Base-by-base conservation (phyloP, 2,888 invertebrate genomes). In the Halictus quadricinctus region DNA sequence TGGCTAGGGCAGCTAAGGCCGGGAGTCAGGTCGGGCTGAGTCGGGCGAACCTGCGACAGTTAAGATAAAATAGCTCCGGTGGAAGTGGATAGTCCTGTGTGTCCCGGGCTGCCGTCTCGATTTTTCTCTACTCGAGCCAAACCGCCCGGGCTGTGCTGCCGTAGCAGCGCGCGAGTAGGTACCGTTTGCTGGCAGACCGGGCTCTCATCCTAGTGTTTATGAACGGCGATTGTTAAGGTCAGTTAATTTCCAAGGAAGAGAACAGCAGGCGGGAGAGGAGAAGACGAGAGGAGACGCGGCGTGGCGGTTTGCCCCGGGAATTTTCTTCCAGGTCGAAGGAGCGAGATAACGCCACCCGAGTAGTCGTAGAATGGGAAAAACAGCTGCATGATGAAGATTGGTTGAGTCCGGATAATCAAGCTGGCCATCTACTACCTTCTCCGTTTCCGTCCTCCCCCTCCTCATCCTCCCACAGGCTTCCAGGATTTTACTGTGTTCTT, bases 31-130 rank as follows among this genome's bases (percentile, higher is more conserved):
- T 85, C 79, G 81, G 84, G 84, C 81, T 87, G 86, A 88, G 88
- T 90, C 90, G 87, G 82, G 89, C 83, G 91, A 89, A 91, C 86
- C 90, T 86, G 83, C 83, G 85, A 87, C 90, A 90, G 88, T 89
- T 89, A 88, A 91, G 90, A 92, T 91, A 92, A 92, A 93, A 92
- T 89, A 88, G 87, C 89, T 90, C 77, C 77, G 64, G 87, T 21
- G 90, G 66, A 46, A 92, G 90, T 89, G 89, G 90, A 90, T 84
- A 87, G 89, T 88, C 91, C 91, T 90, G 69, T 90, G 85, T 89
- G 88, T 41, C 86, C 84, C 78, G 73, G 76, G 77, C 73, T 64
- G 72, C 72, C 83, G 85, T 69, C 76, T 74, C 83, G 85, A 88
- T 87, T 90, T 88, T 88, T 88, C 90, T 81, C 76, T 80, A 58